Evolutionary conservation across 2,888 invertebrate genomes (phyloP).

Genomic region (Chloroclysta siterata): DNA sequence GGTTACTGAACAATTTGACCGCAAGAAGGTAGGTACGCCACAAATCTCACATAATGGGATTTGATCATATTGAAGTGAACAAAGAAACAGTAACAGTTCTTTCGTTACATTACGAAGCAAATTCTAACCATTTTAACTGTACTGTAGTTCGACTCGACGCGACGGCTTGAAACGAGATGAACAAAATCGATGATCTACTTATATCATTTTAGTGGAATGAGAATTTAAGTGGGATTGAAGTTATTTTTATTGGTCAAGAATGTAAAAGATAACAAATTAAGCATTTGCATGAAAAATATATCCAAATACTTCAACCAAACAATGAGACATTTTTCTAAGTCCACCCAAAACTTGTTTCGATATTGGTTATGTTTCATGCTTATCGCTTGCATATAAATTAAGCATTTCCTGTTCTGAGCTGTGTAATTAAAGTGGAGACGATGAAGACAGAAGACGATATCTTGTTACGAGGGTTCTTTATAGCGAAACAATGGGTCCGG

Average conservation of each 20-base stretch:
- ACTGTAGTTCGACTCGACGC: no score
- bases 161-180: neutral
- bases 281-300: neutral
- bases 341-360: conserved; percentile 7
- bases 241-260: neutral
- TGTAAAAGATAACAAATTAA: neutral
- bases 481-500: conserved; percentile 73
- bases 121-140: no score
- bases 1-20: conserved; percentile 67
- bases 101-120: neutral
- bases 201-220: no score
- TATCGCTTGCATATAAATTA: conserved; percentile 45
- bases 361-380: conserved; percentile 8
- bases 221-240: neutral
- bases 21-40: conserved; percentile 48
- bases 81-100: neutral
- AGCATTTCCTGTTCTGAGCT: conserved; percentile 50
- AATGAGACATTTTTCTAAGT: neutral
- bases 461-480: conserved; percentile 80
- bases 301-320: neutral
- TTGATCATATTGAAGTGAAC: conserved; percentile 8
- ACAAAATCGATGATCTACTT: neutral
- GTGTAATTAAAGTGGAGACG: conserved; percentile 66
- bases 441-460: conserved; percentile 67
- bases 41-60: conserved; percentile 39